Base-by-base conservation (phyloP, 2,888 invertebrate genomes). In the Synanthedon andrenaeformis region DNA sequence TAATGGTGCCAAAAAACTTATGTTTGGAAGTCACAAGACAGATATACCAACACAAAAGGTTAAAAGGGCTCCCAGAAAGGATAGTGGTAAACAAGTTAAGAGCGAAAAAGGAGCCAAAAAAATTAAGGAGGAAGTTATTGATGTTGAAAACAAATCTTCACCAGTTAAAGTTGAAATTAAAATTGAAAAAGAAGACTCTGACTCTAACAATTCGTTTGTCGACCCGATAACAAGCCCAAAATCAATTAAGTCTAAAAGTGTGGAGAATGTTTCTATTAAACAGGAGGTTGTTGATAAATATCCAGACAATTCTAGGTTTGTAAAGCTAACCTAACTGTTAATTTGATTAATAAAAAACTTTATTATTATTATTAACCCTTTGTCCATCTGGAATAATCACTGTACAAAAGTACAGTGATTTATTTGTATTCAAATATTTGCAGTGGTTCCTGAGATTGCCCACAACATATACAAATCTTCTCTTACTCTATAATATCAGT, bases 1-100 rank as follows among this genome's bases (percentile, higher is more conserved):
- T 4, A 78, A 89, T 92, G 66, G 90, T 89, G 66, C 82, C 13
- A 86, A 83, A 59, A 85, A 83, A 59, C 69, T 80, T 3, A 84
- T 85, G 82, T 87, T 87, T 77, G 85, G 86, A 53, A 76, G 82
- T 45, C 75, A 73, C 54, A 85, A 83, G 62, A 58, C 69, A 51
- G 81, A 82, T 23, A 66, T 68, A 49, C 69, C 78, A 8, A 55
- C 70, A 56, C 79, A 79, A 49, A 87, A 79, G 62, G 14, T 78
- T 35, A 79, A 70, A 59, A 76, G 76, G 61, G 76, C 69, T 12
- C 63, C 79, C 19, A 86, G 81, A 57, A 84, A 78, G 60, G 83
- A 85, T 51, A 63, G 62, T 56, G 67, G 70, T 50, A 79, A 74
- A 62, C 64, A 70, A 58, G 54, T 58, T 11, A 79, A 73, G 58